Evolutionary conservation across 2,797 vertebrate genomes (phyloP), one percentile per base, ranked within the genome.

Genomic region (Coregonus suidteri): DNA sequence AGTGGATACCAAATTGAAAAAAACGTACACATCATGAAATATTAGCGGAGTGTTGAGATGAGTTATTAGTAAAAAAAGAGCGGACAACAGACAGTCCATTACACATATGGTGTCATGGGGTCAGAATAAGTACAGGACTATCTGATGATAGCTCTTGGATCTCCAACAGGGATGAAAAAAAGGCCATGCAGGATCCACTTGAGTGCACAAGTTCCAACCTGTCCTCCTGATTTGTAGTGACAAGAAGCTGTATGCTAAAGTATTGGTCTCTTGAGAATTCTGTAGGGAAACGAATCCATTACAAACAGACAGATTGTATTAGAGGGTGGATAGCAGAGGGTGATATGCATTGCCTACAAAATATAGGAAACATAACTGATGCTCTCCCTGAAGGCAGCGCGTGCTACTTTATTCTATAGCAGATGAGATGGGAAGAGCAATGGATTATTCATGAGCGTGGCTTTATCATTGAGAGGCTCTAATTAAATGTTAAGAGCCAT

Each of bases 381-480:
- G 87, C 81, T 85, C 83, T 87, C 82, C 79, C 77, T 83, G 7
- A 35, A 73, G 76, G 83, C 80, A 82, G 73, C 6, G 18, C n/a
- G 5, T 68, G 78, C 76, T 79, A 82, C 47, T 54, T 75, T 62
- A 67, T 75, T 67, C 4, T 71, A 75, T 71, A 72, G 71, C 67
- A 75, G 78, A 78, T 69, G 54, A 87, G 77, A 84, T 62, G 71
- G 80, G 53, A 79, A 75, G 18, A 84, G 75, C 77, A 78, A 84
- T 87, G 79, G 83, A 86, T 92, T 91, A 92, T 93, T 90, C 83
- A 93, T 87, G 74, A 85, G 74, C 66, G 4, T 79, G 65, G 74
- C 71, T 85, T 77, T 80, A 87, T 87, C 83, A 88, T 82, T 87
- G 85, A 78, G 84, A 89, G 87, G 83, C 81, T 89, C 83, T 86